These are phyloP conservation scores for Vireo griseus DNA, from an alignment of 2,797 vertebrate genomes.

Conservation along the genomic window DNA sequence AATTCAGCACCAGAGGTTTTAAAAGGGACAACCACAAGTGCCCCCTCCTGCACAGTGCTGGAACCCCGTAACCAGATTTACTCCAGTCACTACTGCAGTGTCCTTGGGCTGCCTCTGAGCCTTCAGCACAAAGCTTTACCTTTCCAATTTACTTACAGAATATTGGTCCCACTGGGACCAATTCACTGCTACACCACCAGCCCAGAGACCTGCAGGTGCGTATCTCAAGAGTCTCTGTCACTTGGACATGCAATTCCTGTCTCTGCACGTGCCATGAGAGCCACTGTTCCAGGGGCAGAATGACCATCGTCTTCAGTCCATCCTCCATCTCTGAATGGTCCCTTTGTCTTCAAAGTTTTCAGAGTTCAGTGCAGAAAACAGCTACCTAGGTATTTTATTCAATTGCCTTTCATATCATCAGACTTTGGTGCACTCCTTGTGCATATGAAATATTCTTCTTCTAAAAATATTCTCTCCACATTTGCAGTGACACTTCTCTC, in stretches of 20 bases:
- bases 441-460: not conserved
- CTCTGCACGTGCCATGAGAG: not conserved
- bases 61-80: not conserved
- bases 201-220: not conserved
- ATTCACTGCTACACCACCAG: constrained; percentile 21
- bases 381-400: not conserved
- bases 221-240: not conserved
- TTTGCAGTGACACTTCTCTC: not conserved
- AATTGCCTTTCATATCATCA: not conserved
- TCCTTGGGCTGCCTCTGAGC: constrained; percentile 46
- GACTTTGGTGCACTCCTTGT: not conserved
- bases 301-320: not conserved
- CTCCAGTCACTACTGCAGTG: not conserved
- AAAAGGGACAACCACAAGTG: not conserved
- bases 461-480: not conserved
- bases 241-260: not conserved
- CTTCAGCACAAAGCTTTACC: not conserved
- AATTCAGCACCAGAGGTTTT: not conserved
- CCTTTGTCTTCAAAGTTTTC: not conserved
- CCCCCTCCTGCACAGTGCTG: not conserved
- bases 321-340: not conserved
- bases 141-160: not conserved
- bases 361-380: not conserved
- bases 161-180: constrained; percentile 47
- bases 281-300: not conserved